Percentiles rank a stretch among this genome's conserved stretches.
Conservation (phyloP, 2,888 invertebrate species). For the Prenolepis imparis region DNA sequence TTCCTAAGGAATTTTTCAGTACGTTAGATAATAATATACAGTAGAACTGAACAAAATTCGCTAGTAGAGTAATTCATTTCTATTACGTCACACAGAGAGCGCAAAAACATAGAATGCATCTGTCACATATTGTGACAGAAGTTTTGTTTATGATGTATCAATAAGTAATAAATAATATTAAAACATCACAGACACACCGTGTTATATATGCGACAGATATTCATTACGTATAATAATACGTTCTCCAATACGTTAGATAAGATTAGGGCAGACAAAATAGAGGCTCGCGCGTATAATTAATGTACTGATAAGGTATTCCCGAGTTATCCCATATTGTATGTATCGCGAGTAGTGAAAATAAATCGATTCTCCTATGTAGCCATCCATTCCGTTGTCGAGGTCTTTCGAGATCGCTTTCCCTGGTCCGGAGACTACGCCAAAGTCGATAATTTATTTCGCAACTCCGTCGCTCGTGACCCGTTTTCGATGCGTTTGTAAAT, state of each 20-base stretch:
- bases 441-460: conserved; percentile 71
- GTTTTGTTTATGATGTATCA: neutral
- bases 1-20: neutral
- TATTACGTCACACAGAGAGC: conserved; percentile 3
- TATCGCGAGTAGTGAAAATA: conserved; percentile 53
- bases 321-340: conserved; percentile 23
- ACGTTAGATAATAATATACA: neutral
- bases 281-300: neutral
- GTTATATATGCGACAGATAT: neutral
- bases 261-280: neutral
- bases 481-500: conserved; percentile 60
- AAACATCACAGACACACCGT: neutral
- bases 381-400: conserved; percentile 47
- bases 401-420: conserved; percentile 57
- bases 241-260: neutral
- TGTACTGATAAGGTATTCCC: conserved; percentile 1
- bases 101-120: neutral
- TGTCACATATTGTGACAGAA: neutral
- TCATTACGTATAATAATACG: neutral
- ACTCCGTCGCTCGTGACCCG: conserved; percentile 54
- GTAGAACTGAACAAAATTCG: conserved; percentile 1
- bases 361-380: conserved; percentile 64
- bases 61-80: neutral
- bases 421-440: conserved; percentile 22
- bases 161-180: neutral